A percentile compares a stretch with the other conserved stretches of the same genome.
phyloP scores from a whole-genome alignment of 2,113 vertebrate genomes.

The Ctenomys sociabilis region DNA sequence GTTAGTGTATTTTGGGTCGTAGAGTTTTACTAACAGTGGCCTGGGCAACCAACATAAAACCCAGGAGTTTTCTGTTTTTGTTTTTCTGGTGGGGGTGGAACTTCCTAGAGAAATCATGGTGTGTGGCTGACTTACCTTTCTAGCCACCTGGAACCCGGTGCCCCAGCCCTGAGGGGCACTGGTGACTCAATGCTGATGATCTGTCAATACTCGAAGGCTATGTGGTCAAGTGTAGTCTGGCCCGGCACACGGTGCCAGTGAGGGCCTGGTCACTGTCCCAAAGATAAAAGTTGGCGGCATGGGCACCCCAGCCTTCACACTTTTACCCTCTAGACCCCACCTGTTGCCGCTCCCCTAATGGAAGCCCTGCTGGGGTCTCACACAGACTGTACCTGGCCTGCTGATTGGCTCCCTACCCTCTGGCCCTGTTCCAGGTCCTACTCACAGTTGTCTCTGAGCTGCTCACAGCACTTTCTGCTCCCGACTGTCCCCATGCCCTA shows the following conservation, averaged over 20 bases:
- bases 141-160: background rate
- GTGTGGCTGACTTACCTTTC: background rate
- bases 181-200: background rate
- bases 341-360: background rate
- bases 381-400: background rate
- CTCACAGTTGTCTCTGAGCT: background rate
- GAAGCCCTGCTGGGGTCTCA: background rate
- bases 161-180: background rate
- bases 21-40: conserved; percentile 25
- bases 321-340: fast-evolving
- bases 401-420: background rate
- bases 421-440: fast-evolving
- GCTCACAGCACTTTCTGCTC: background rate
- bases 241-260: fast-evolving
- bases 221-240: background rate
- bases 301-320: background rate
- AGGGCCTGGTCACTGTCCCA: background rate
- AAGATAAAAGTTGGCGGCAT: background rate
- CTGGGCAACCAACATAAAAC: conserved; percentile 42
- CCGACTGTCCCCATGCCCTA: background rate
- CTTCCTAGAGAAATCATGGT: background rate
- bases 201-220: background rate
- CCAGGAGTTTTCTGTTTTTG: background rate
- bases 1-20: conserved; percentile 12
- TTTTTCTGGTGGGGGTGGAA: background rate